These are phyloP conservation scores for Pteronura brasiliensis DNA, from an alignment of 2,113 vertebrate genomes.

Conservation along the genomic window DNA sequence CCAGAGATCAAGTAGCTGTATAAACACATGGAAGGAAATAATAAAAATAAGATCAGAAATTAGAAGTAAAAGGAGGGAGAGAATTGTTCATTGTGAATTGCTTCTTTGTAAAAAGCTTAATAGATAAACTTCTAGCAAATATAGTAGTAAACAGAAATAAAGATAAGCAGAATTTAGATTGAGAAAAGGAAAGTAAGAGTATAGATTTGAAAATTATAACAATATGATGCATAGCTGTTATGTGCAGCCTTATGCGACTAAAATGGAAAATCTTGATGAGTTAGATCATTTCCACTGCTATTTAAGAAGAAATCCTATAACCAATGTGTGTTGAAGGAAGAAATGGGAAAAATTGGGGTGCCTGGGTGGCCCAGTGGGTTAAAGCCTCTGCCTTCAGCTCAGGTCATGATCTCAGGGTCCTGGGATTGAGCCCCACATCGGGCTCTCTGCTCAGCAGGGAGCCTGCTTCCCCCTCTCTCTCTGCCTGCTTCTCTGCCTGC, in stretches of 20 bases:
- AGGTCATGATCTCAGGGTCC: too few relatives aligned
- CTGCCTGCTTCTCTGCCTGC: too few relatives aligned
- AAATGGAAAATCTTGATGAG: background rate
- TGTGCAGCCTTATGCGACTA: background rate
- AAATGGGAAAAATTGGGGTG: background rate
- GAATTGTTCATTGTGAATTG: background rate
- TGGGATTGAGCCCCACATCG: too few relatives aligned
- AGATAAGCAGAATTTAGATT: background rate
- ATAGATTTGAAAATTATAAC: background rate
- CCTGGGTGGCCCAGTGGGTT: too few relatives aligned
- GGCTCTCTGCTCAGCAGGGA: too few relatives aligned
- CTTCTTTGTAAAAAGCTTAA: background rate
- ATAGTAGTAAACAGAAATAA: constrained; percentile 6
- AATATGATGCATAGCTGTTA: background rate
- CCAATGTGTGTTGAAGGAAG: background rate
- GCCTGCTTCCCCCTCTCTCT: too few relatives aligned
- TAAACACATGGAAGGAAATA: constrained; percentile 7
- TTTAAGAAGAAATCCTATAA: background rate
- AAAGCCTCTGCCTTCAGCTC: too few relatives aligned
- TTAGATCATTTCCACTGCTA: background rate
- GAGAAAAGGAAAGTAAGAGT: background rate
- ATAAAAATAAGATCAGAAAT: background rate
- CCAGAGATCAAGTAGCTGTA: background rate
- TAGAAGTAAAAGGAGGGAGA: background rate
- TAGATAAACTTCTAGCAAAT: background rate